Conservation (phyloP, 1,140 invertebrate species). For the Danaus melanippus region DNA sequence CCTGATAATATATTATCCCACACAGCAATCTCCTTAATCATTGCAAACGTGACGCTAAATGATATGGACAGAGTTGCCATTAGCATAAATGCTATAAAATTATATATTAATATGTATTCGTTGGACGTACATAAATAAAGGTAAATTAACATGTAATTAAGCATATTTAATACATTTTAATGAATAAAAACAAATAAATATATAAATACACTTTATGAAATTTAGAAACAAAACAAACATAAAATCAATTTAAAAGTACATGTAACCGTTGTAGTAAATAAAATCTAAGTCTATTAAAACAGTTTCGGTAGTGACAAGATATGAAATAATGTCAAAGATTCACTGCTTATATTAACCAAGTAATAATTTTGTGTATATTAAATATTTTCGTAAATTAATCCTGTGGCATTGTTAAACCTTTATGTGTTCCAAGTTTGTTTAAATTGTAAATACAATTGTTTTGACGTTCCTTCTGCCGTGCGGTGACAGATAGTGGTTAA, state of each 20-base stretch:
- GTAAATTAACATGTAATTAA: too few species aligned
- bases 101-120: slow-evolving; percentile 15
- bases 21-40: slow-evolving; percentile 49
- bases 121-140: neutral
- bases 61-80: slow-evolving; percentile 35
- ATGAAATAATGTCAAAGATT: slow-evolving; percentile 5
- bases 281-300: neutral
- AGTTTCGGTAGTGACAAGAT: neutral
- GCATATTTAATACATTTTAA: neutral
- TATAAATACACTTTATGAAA: neutral
- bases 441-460: slow-evolving; percentile 18
- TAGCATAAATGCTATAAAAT: slow-evolving; percentile 33
- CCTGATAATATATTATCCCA: slow-evolving; percentile 56
- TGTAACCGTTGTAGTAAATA: neutral
- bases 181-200: slow-evolving; percentile 1
- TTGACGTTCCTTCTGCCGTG: slow-evolving; percentile 13
- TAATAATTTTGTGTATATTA: slow-evolving; percentile 13
- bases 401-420: slow-evolving; percentile 16
- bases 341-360: slow-evolving; percentile 5
- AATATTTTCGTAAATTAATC: slow-evolving; percentile 16
- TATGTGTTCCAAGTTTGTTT: slow-evolving; percentile 17
- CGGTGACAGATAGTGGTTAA: slow-evolving; percentile 17
- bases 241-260: neutral
- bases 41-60: slow-evolving; percentile 39
- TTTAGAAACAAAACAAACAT: neutral